Evolutionary conservation across 1,140 invertebrate species (phyloP).

Genomic region (Ctenoplectra terminalis): DNA sequence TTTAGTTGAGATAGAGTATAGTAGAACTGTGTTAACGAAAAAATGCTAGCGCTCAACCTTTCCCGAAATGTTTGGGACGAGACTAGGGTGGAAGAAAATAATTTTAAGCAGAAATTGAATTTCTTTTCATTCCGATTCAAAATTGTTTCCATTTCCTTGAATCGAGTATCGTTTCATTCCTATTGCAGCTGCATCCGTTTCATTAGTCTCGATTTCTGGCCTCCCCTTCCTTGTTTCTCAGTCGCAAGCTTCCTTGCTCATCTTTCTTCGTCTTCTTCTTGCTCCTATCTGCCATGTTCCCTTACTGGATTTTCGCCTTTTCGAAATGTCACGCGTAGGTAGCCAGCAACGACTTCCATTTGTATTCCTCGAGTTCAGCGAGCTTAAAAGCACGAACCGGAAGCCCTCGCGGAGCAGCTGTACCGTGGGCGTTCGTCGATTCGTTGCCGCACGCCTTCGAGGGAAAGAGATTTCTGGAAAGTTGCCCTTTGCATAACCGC

Average conservation of each 20-base stretch:
- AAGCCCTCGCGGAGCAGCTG: neutral
- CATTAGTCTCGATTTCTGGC: conserved; percentile 6
- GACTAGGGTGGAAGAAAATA: no score
- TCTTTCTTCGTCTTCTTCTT: neutral
- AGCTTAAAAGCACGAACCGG: conserved; percentile 14
- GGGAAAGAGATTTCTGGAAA: neutral
- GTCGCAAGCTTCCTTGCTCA: no score
- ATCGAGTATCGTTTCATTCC: neutral
- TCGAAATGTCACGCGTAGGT: conserved; percentile 33
- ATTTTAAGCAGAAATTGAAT: no score
- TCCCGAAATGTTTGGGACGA: no score
- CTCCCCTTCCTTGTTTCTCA: neutral
- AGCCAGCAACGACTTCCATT: conserved; percentile 1
- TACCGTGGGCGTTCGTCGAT: conserved; percentile 15
- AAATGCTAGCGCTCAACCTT: no score
- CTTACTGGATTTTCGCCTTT: neutral
- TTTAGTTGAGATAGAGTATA: no score
- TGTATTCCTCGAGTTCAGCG: neutral
- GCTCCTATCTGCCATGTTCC: no score
- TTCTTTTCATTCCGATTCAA: neutral
- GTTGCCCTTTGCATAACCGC: neutral
- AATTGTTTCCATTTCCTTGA: neutral
- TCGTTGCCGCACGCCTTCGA: neutral
- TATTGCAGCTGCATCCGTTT: neutral
- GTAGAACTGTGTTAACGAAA: no score